Conservation (phyloP, 2,113 vertebrate species). For the Accipiter cooperii region DNA sequence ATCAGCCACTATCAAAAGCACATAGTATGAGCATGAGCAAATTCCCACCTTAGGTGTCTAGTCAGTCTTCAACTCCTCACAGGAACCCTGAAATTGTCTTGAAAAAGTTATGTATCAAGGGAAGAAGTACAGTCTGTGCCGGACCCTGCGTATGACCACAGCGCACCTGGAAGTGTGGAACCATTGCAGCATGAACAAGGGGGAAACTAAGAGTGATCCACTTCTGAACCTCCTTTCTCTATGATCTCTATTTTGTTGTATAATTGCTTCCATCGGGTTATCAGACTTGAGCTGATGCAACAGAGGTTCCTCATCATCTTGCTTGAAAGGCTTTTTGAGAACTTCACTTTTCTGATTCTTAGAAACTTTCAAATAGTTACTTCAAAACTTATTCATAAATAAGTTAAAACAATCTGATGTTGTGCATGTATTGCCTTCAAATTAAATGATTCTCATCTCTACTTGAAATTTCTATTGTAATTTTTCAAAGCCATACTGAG, state of each 20-base stretch:
- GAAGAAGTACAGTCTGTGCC: background rate
- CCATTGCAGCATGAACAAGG: background rate
- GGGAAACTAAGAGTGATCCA: background rate
- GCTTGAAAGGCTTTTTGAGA: background rate
- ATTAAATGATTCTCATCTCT: background rate
- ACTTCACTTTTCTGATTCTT: background rate
- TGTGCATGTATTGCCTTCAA: background rate
- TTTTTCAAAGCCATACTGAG: background rate
- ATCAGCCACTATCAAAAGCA: background rate
- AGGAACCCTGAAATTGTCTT: background rate
- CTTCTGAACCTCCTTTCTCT: background rate
- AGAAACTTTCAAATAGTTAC: background rate
- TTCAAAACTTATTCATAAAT: background rate
- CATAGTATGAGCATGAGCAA: fast-evolving
- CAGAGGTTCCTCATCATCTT: background rate
- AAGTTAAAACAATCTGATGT: background rate
- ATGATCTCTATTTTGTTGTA: background rate
- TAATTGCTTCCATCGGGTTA: background rate
- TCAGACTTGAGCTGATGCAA: background rate
- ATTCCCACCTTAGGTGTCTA: background rate
- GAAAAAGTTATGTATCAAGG: background rate
- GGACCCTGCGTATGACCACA: background rate
- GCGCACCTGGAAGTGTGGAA: background rate
- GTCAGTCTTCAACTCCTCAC: background rate
- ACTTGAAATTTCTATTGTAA: background rate